Evolutionary conservation across 2,888 invertebrate genomes (phyloP).

Genomic region (Zele albiditarsus): DNA sequence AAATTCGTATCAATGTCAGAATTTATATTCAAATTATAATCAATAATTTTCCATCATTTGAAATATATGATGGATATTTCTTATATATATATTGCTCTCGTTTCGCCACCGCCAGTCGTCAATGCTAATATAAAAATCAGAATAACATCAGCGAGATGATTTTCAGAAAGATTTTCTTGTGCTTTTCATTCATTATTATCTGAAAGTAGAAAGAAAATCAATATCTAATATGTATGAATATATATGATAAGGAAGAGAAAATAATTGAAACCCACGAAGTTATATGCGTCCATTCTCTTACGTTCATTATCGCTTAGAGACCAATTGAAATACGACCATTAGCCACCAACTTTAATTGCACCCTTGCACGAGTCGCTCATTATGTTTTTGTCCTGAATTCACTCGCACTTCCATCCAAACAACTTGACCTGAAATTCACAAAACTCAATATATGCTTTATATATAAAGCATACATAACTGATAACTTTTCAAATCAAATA

Average conservation of each 20-base stretch:
- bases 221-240: neutral
- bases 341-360: conserved; percentile 9
- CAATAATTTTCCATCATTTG: too few relatives aligned
- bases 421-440: conserved; percentile 2
- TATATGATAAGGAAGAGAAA: neutral
- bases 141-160: neutral
- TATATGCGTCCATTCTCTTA: neutral
- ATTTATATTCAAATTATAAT: too few relatives aligned
- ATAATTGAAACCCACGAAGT: neutral
- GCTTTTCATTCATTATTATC: neutral
- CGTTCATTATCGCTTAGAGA: neutral
- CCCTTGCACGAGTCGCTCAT: neutral
- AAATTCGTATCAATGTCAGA: too few relatives aligned
- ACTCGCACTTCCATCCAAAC: neutral
- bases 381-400: conserved; percentile 9
- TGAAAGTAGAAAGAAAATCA: neutral
- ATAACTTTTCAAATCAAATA: neutral
- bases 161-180: neutral
- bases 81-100: neutral
- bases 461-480: neutral
- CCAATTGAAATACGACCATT: conserved; percentile 11
- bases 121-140: neutral
- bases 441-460: neutral
- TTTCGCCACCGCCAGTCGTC: neutral
- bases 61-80: too few relatives aligned